phyloP scores from a whole-genome alignment of 2,888 invertebrate species.

The Stenolophus ochropezus region DNA sequence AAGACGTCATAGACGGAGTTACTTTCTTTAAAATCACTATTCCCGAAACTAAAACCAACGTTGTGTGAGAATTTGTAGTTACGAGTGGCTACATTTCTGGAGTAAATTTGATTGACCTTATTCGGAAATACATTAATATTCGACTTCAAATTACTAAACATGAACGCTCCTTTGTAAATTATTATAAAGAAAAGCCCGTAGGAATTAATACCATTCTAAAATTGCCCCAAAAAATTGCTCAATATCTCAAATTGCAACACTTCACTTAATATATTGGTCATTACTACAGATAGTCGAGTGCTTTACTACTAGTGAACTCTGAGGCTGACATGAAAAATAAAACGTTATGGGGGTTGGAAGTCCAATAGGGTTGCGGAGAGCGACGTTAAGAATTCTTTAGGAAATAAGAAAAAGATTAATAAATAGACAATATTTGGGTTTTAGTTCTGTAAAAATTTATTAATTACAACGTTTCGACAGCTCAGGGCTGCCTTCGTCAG shows the following conservation, averaged over 20 bases:
- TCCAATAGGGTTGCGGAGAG: too few species aligned
- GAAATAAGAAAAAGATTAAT: too few species aligned
- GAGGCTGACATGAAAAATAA: too few species aligned
- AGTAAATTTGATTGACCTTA: conserved; percentile 45
- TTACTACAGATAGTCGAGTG: background rate
- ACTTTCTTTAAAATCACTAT: conserved; percentile 31
- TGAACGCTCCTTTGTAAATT: conserved; percentile 20
- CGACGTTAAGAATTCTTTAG: too few species aligned
- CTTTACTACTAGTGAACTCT: too few species aligned
- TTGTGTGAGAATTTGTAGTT: conserved; percentile 23
- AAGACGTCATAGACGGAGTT: conserved; percentile 35
- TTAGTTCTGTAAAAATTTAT: too few species aligned
- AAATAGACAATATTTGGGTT: too few species aligned
- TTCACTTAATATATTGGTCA: background rate
- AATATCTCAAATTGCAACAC: conserved; percentile 15
- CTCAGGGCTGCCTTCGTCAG: too few species aligned
- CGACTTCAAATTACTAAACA: conserved; percentile 17
- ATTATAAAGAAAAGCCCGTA: conserved; percentile 5
- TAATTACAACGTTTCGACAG: too few species aligned
- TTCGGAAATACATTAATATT: conserved; percentile 13
- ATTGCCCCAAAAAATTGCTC: conserved; percentile 33
- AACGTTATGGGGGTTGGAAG: too few species aligned
- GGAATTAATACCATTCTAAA: conserved; percentile 36
- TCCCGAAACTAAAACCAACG: conserved; percentile 22
- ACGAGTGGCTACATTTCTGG: conserved; percentile 1